Percentiles rank a stretch among this genome's conserved stretches.
Conservation (phyloP, 2,113 vertebrate species). For the Tursiops truncatus region DNA sequence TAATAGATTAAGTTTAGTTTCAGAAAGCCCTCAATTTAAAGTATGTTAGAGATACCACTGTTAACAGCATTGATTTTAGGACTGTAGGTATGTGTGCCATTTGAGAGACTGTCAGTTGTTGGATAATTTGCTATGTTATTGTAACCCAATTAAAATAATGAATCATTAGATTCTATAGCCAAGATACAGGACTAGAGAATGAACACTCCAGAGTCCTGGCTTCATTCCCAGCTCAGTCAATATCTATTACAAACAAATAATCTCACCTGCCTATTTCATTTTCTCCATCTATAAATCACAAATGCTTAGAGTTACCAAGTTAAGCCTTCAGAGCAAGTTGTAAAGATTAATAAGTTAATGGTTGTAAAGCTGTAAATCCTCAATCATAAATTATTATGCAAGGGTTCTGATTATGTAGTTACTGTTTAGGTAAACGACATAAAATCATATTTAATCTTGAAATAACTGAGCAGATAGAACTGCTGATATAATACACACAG, state of each 20-base stretch:
- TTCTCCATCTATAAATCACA: slow-evolving; percentile 68
- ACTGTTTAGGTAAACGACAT: slow-evolving; percentile 33
- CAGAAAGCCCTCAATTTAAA: slow-evolving; percentile 10
- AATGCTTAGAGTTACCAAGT: slow-evolving; percentile 34
- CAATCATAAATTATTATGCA: slow-evolving; percentile 42
- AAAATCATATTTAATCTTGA: slow-evolving; percentile 26
- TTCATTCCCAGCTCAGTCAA: slow-evolving; percentile 69
- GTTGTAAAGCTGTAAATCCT: slow-evolving; percentile 49
- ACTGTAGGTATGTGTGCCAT: neutral
- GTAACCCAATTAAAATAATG: slow-evolving; percentile 68
- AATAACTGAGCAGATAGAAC: neutral
- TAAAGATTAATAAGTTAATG: slow-evolving; percentile 59
- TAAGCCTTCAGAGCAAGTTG: slow-evolving; percentile 46
- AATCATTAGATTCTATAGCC: slow-evolving; percentile 50
- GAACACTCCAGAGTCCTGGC: slow-evolving; percentile 57
- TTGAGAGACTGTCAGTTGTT: slow-evolving; percentile 50
- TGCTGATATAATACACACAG: neutral
- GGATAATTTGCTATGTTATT: slow-evolving; percentile 52
- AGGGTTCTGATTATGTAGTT: slow-evolving; percentile 22
- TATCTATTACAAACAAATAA: slow-evolving; percentile 73
- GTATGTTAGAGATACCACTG: neutral
- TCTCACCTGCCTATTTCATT: slow-evolving; percentile 70
- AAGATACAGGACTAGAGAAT: neutral
- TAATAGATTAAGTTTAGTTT: slow-evolving; percentile 5
- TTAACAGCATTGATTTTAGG: slow-evolving; percentile 26